Conservation (phyloP, 92 coral and sea anemone species). For the Paragorgia papillata region DNA sequence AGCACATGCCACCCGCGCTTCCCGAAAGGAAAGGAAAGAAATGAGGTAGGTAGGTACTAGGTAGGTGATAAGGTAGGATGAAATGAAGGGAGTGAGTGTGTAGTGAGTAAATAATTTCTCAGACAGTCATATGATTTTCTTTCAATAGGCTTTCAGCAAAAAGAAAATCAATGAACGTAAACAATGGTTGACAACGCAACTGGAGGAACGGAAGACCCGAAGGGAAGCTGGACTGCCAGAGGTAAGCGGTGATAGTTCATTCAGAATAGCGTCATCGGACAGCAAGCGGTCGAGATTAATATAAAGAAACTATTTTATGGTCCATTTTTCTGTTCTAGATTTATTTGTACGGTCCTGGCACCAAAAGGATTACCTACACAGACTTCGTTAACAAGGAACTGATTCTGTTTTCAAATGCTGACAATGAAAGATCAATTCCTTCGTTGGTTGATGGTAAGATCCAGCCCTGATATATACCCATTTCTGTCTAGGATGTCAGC, state of each 20-base stretch:
- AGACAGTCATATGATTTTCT: too few relatives aligned
- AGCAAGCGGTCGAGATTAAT: too few relatives aligned
- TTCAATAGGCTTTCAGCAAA: conserved; percentile 88
- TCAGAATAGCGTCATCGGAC: too few relatives aligned
- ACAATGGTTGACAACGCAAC: conserved; percentile 83
- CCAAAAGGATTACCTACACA: conserved; percentile 79
- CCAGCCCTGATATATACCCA: too few relatives aligned
- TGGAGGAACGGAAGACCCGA: conserved; percentile 94
- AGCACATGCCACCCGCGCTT: too few relatives aligned
- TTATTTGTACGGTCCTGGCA: conserved; percentile 90
- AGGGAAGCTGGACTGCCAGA: conserved; percentile 87
- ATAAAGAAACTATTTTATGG: too few relatives aligned
- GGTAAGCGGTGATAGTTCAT: conserved; percentile 44
- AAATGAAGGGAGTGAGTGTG: too few relatives aligned
- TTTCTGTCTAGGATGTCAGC: too few relatives aligned
- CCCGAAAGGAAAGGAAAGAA: too few relatives aligned
- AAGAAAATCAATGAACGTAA: conserved; percentile 89
- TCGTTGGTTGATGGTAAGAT: conserved; percentile 88
- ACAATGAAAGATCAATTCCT: conserved; percentile 95
- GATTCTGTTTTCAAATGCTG: conserved; percentile 90
- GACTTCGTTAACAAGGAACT: conserved; percentile 95
- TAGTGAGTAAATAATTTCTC: too few relatives aligned
- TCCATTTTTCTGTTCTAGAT: conserved; percentile 59
- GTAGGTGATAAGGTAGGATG: too few relatives aligned
- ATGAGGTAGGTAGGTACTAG: too few relatives aligned